Percentiles rank a stretch among this genome's conserved stretches.
Evolutionary conservation across 2,797 vertebrate species (phyloP).

Genomic region (Hephaestus fuliginosus): DNA sequence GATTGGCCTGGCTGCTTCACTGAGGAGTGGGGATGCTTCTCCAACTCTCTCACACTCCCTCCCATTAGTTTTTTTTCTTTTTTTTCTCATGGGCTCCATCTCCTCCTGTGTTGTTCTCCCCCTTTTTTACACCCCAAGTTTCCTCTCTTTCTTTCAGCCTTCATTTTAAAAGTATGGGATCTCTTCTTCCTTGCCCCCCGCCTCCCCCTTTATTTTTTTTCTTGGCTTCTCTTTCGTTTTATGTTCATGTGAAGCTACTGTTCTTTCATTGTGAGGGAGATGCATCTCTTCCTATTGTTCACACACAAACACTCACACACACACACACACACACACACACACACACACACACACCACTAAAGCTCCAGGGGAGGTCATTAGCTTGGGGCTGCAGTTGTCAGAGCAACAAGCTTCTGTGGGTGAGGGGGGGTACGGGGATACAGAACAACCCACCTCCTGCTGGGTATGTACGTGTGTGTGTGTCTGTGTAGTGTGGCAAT

Average conservation of each 20-base stretch:
- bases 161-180: conserved; percentile 55
- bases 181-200: conserved; percentile 35
- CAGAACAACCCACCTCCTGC: conserved; percentile 79
- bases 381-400: conserved; percentile 84
- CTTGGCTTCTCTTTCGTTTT: conserved; percentile 68
- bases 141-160: conserved; percentile 38
- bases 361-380: conserved; percentile 84
- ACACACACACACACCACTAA: conserved; percentile 53
- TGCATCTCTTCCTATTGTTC: conserved; percentile 79
- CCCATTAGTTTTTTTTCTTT: conserved; percentile 26
- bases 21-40: conserved; percentile 62
- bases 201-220: conserved; percentile 32
- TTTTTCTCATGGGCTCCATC: conserved; percentile 18
- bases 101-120: conserved; percentile 36
- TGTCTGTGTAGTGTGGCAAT: conserved; percentile 54
- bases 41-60: conserved; percentile 57
- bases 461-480: conserved; percentile 50
- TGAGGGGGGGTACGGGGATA: conserved; percentile 65
- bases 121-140: conserved; percentile 57
- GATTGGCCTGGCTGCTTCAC: conserved; percentile 78
- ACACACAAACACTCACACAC: conserved; percentile 43
- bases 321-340: conserved; percentile 46
- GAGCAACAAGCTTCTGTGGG: conserved; percentile 83
- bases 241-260: conserved; percentile 73
- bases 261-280: conserved; percentile 90